These are phyloP conservation scores for Myzus persicae DNA, from an alignment of 1,140 invertebrate genomes.

Conservation along the genomic window DNA sequence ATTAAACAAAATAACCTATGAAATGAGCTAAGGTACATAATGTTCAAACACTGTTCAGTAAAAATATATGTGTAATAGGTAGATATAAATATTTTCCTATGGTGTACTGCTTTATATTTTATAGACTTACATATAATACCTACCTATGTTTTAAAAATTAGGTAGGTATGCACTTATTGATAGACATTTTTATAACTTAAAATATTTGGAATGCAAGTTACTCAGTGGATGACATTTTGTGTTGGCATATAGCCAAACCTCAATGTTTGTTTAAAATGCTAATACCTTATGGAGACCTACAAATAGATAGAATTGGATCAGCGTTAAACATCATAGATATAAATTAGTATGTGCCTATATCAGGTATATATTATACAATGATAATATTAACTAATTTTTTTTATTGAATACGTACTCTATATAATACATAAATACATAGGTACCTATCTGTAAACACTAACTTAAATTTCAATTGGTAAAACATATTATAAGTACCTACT, in stretches of 20 bases:
- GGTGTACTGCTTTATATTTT: neutral
- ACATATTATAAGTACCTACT: neutral
- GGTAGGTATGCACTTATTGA: neutral
- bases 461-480: neutral
- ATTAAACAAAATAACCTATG: no score
- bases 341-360: neutral
- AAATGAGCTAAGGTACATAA: no score
- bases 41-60: no score
- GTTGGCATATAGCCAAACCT: neutral
- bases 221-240: conserved; percentile 23
- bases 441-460: neutral
- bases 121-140: neutral
- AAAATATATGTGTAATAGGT: no score
- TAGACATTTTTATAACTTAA: neutral
- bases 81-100: neutral
- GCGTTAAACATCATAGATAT: neutral
- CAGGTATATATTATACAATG: neutral
- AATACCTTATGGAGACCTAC: neutral
- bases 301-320: neutral
- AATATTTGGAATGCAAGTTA: conserved; percentile 27
- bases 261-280: conserved; percentile 10
- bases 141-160: neutral
- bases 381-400: neutral
- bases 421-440: neutral
- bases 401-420: neutral